A percentile compares a stretch with the other conserved stretches of the same genome.
phyloP scores from a whole-genome alignment of 2,113 vertebrate genomes.

The Pluvianellus socialis region DNA sequence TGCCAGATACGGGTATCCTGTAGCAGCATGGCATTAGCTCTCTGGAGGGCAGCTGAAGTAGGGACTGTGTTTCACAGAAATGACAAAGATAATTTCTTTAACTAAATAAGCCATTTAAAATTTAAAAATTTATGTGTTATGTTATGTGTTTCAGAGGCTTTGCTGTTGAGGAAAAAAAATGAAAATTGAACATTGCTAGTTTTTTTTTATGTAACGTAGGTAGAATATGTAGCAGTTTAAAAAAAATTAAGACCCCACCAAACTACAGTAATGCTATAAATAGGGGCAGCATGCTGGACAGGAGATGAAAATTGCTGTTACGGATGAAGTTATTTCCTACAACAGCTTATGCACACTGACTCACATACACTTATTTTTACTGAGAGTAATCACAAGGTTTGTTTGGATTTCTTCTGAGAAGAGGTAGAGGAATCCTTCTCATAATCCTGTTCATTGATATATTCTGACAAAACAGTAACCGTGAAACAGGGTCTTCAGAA shows the following conservation, averaged over 20 bases:
- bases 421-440: not conserved
- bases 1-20: rapidly evolving
- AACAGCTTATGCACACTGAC: not conserved
- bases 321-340: not conserved
- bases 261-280: not conserved
- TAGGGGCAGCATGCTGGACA: not conserved
- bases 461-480: not conserved
- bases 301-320: not conserved
- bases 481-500: not conserved
- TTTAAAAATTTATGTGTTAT: no score
- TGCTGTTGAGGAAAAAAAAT: not conserved
- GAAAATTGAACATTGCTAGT: not conserved
- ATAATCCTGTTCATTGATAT: not conserved
- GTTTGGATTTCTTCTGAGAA: not conserved
- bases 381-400: not conserved
- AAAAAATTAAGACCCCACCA: not conserved
- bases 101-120: not conserved
- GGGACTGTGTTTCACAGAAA: not conserved
- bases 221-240: not conserved
- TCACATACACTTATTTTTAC: not conserved
- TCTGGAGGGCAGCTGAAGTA: no score
- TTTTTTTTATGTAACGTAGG: not conserved
- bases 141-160: not conserved
- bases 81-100: not conserved
- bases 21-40: no score